A percentile compares a stretch with the other conserved stretches of the same genome.
Evolutionary conservation across 2,113 vertebrate genomes (phyloP).

Genomic region (Indicator indicator): DNA sequence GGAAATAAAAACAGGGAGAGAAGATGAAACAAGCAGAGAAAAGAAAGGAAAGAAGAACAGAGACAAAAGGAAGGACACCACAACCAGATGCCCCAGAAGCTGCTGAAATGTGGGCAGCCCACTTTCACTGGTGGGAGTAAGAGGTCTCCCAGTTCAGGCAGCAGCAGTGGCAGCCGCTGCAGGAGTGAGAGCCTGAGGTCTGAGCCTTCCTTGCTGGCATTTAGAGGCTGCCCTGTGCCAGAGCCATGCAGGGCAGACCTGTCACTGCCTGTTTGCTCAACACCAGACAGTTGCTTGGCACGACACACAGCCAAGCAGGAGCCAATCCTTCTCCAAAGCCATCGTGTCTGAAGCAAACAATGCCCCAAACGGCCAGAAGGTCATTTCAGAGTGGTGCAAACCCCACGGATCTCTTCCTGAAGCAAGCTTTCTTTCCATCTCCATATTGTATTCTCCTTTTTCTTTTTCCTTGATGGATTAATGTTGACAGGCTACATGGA

Average conservation of each 20-base stretch:
- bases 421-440: slow-evolving; percentile 49
- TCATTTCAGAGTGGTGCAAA: slow-evolving; percentile 52
- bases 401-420: slow-evolving; percentile 38
- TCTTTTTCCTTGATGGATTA: slow-evolving; percentile 50
- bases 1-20: background rate
- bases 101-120: background rate
- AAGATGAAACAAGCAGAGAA: slow-evolving; percentile 1
- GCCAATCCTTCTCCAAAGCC: slow-evolving; percentile 20
- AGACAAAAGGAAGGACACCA: background rate
- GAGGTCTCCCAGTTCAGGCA: background rate
- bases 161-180: background rate
- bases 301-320: background rate
- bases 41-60: background rate
- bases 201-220: slow-evolving; percentile 9
- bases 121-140: background rate
- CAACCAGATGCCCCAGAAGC: background rate
- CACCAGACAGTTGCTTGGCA: background rate
- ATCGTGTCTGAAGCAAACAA: slow-evolving; percentile 13
- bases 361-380: background rate
- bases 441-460: background rate
- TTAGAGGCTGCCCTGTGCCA: slow-evolving; percentile 27
- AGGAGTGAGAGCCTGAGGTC: background rate
- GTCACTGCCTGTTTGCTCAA: slow-evolving; percentile 23
- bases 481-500: slow-evolving; percentile 61
- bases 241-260: background rate